Evolutionary conservation across 2,888 invertebrate species (phyloP).

Genomic region (Agrypnus murinus): DNA sequence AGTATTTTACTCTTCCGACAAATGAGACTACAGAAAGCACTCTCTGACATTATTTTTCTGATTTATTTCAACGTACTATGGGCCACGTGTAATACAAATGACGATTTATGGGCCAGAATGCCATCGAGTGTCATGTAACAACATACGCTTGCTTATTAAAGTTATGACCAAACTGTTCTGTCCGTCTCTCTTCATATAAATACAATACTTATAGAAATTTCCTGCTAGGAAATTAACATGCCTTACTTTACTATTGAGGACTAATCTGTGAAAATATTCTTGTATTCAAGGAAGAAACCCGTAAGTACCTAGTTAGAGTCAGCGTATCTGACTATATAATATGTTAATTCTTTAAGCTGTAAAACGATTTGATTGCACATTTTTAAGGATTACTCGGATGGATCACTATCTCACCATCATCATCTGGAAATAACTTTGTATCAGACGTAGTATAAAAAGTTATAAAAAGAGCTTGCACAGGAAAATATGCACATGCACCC

Average conservation of each 20-base stretch:
- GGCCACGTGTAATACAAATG: constrained; percentile 42
- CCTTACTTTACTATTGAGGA: no score
- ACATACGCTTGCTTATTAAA: constrained; percentile 32
- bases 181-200: not conserved
- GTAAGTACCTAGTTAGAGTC: no score
- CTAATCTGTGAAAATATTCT: no score
- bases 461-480: not conserved
- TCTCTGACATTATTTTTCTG: constrained; percentile 34
- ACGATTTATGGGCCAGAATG: constrained; percentile 44
- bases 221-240: not conserved
- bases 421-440: constrained; percentile 16
- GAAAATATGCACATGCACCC: constrained; percentile 29
- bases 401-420: not conserved
- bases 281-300: no score
- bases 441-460: constrained; percentile 23
- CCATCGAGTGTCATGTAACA: constrained; percentile 40
- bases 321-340: no score
- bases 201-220: constrained; percentile 11
- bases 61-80: constrained; percentile 33
- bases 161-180: constrained; percentile 22
- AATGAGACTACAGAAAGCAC: constrained; percentile 34
- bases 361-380: constrained; percentile 10
- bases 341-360: constrained; percentile 8
- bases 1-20: constrained; percentile 20
- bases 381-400: constrained; percentile 2